Conservation (phyloP, 2,113 vertebrate species). For the Geococcyx californianus region DNA sequence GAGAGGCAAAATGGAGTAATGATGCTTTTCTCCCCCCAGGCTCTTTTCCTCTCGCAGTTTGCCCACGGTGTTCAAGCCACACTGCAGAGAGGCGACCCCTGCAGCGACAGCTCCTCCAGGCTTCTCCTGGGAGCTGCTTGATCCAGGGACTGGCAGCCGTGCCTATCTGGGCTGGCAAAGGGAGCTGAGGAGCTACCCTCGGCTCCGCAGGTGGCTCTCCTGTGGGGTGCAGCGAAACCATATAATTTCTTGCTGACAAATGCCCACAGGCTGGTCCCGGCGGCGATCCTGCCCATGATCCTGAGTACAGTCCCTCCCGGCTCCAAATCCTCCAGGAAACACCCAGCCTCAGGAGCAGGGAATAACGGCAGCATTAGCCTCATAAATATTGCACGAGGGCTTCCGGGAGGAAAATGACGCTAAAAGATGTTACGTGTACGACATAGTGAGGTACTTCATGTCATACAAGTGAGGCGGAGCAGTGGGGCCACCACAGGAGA, state of each 20-base stretch:
- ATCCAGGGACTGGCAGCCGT: background rate
- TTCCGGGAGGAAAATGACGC: background rate
- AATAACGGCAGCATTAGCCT: rapidly evolving
- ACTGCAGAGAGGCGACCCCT: background rate
- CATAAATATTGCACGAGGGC: background rate
- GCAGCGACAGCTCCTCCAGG: background rate
- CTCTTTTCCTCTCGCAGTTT: rapidly evolving
- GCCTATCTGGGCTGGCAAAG: rapidly evolving
- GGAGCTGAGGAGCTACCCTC: background rate
- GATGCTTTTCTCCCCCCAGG: rapidly evolving
- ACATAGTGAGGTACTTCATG: background rate
- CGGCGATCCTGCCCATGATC: rapidly evolving
- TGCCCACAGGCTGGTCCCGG: background rate
- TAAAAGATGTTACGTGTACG: rapidly evolving
- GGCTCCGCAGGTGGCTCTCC: background rate
- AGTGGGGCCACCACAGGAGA: rapidly evolving
- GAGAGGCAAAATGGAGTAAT: background rate
- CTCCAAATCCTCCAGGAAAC: background rate
- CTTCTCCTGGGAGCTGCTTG: rapidly evolving
- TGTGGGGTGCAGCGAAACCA: background rate
- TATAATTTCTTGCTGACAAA: background rate
- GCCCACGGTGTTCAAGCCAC: background rate
- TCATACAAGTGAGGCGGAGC: background rate
- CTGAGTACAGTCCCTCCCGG: background rate
- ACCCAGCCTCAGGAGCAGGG: rapidly evolving